These are phyloP conservation scores for Hyperoodon ampullatus DNA, from an alignment of 2,113 vertebrate genomes.

Conservation along the genomic window DNA sequence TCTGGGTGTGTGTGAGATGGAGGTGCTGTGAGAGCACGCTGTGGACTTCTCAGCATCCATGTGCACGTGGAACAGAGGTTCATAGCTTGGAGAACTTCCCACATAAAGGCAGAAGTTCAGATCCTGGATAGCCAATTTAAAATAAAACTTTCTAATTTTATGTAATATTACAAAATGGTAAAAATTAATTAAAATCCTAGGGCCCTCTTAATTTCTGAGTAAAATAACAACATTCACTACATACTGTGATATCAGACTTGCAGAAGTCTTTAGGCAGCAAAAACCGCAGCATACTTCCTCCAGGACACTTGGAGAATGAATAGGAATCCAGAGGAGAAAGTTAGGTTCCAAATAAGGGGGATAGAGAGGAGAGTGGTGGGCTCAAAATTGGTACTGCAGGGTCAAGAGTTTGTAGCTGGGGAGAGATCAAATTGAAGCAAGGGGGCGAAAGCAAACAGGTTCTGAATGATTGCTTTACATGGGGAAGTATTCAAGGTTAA, in stretches of 20 bases:
- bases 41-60: neutral
- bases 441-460: neutral
- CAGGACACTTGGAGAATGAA: neutral
- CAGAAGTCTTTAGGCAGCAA: neutral
- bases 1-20: neutral
- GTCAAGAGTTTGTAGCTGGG: neutral
- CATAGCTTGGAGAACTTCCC: neutral
- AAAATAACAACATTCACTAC: neutral
- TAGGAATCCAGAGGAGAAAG: neutral
- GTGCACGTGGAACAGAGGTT: neutral
- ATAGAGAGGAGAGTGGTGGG: neutral
- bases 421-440: neutral
- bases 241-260: neutral
- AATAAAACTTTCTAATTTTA: neutral
- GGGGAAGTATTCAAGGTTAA: neutral
- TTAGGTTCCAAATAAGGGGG: neutral
- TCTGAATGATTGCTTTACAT: neutral
- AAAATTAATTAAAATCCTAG: slow-evolving; percentile 58
- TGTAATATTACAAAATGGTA: neutral
- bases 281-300: neutral
- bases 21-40: neutral
- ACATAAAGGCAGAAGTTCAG: neutral
- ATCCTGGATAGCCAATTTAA: neutral
- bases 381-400: neutral
- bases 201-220: neutral